Conservation (phyloP, 2,888 invertebrate species). For the Agonum fuliginosum region DNA sequence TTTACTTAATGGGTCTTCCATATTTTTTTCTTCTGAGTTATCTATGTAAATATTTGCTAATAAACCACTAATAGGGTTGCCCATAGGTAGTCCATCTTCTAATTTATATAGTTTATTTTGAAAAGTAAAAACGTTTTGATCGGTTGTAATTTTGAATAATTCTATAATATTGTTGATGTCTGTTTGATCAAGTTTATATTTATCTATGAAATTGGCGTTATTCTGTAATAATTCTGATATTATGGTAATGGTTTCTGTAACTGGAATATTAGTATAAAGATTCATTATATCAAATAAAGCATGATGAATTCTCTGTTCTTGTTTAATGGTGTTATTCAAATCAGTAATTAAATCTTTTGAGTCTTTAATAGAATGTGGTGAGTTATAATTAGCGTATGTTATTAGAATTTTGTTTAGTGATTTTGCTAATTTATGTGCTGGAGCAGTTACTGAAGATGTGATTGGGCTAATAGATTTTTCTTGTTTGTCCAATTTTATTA, state of each 20-base stretch:
- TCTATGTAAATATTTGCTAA: neutral
- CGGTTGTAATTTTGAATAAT: neutral
- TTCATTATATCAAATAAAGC: neutral
- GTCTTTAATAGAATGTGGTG: neutral
- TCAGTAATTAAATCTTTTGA: neutral
- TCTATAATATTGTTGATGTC: neutral
- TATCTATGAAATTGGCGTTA: neutral
- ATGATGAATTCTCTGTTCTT: neutral
- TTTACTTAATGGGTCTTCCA: neutral
- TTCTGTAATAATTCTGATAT: no score
- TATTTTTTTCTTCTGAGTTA: no score
- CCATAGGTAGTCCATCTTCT: neutral
- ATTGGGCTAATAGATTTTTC: neutral
- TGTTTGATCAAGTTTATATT: neutral
- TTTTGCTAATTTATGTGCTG: neutral
- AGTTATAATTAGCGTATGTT: neutral
- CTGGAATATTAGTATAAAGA: neutral
- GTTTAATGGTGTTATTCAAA: neutral
- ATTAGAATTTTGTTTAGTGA: neutral
- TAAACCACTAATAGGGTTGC: neutral
- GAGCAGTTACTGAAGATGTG: neutral
- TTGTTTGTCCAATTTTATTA: neutral
- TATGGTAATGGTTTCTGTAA: neutral
- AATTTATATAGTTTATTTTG: neutral
- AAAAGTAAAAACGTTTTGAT: neutral